phyloP scores from a whole-genome alignment of 2,113 vertebrate genomes.

The Etia nguti region DNA sequence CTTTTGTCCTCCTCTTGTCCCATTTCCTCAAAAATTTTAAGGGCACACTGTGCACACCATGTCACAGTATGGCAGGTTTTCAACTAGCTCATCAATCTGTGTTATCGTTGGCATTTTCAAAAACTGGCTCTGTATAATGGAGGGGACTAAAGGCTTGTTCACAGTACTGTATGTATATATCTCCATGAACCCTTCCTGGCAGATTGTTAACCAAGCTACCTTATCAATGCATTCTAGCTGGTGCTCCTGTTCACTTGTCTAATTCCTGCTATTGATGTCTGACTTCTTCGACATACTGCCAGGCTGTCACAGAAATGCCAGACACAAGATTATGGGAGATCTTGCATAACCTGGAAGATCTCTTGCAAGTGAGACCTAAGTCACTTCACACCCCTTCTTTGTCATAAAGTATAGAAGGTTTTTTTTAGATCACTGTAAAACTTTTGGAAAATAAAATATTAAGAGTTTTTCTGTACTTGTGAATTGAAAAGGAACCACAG shows the following conservation, averaged over 20 bases:
- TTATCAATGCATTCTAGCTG: neutral
- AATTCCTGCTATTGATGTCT: neutral
- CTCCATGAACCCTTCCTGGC: neutral
- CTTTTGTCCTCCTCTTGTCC: neutral
- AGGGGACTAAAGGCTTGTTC: neutral
- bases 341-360: neutral
- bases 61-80: neutral
- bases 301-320: neutral
- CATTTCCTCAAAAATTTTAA: neutral
- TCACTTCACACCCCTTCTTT: neutral
- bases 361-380: neutral
- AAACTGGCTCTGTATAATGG: neutral
- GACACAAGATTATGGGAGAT: neutral
- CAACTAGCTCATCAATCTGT: neutral
- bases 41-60: neutral
- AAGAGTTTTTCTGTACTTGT: neutral
- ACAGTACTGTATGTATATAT: too few relatives aligned
- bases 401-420: neutral
- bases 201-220: neutral
- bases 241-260: neutral
- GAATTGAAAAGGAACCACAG: neutral
- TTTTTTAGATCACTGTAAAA: neutral
- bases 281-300: neutral
- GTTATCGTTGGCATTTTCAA: neutral
- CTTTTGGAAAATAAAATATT: neutral